Percentiles rank a stretch among this genome's conserved stretches.
Conservation (phyloP, 2,888 invertebrate species). For the Amblyjoppa proteus region DNA sequence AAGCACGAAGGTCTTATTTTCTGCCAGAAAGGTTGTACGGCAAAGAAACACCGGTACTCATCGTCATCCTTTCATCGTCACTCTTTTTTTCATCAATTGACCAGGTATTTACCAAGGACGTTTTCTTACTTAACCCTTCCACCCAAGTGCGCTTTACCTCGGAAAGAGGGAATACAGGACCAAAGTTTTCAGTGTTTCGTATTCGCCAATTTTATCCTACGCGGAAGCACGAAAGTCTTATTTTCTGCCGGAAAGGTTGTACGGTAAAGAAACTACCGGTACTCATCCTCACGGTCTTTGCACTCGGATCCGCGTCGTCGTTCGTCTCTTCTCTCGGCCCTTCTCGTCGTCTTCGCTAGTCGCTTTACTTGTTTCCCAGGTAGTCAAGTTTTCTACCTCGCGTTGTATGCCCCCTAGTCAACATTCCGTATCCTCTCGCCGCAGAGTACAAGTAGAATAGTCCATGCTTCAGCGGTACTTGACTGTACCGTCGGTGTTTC, state of each 20-base stretch:
- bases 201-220: too few species aligned
- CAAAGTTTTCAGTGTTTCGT: too few species aligned
- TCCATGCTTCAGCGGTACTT: slow-evolving; percentile 42
- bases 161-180: too few species aligned
- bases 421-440: slow-evolving; percentile 34
- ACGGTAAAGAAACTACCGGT: not conserved
- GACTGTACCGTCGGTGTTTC: slow-evolving; percentile 38
- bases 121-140: too few species aligned
- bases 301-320: slow-evolving; percentile 40
- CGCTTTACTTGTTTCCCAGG: slow-evolving; percentile 37
- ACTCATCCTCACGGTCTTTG: slow-evolving; percentile 30
- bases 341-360: slow-evolving; percentile 33
- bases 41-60: slow-evolving; percentile 1
- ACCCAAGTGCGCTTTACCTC: too few species aligned
- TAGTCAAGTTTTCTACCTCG: slow-evolving; percentile 4
- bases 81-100: too few species aligned
- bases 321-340: slow-evolving; percentile 18
- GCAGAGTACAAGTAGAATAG: slow-evolving; percentile 15
- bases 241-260: not conserved
- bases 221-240: slow-evolving; percentile 8
- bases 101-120: too few species aligned
- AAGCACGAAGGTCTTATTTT: not conserved
- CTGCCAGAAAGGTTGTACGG: not conserved
- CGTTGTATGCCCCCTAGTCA: slow-evolving; percentile 10
- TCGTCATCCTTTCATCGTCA: not conserved